Percentiles rank a stretch among this genome's conserved stretches.
phyloP scores from a whole-genome alignment of 2,888 invertebrate genomes.

The Mythimna impura region DNA sequence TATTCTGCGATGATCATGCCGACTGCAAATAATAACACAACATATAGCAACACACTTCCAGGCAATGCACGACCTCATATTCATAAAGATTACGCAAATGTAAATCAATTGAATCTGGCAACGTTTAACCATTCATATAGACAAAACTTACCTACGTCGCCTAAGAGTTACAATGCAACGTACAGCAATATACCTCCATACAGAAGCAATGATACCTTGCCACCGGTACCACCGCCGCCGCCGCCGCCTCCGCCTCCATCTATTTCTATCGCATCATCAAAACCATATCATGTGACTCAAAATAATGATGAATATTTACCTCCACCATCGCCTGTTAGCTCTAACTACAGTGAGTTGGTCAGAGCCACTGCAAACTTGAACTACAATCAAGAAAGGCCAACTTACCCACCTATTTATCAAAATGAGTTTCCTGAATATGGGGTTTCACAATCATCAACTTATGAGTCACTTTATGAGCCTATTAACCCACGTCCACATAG shows the following conservation, averaged over 20 bases:
- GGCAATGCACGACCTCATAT: slow-evolving; percentile 64
- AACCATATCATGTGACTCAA: slow-evolving; percentile 77
- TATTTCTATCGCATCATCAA: slow-evolving; percentile 63
- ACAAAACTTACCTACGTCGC: slow-evolving; percentile 68
- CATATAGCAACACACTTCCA: slow-evolving; percentile 74
- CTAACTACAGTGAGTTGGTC: slow-evolving; percentile 96
- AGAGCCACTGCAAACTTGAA: slow-evolving; percentile 93
- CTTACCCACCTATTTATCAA: slow-evolving; percentile 94
- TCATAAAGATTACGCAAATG: slow-evolving; percentile 82
- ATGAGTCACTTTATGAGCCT: slow-evolving; percentile 98
- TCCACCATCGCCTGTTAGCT: slow-evolving; percentile 97
- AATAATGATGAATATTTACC: slow-evolving; percentile 93
- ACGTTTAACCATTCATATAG: slow-evolving; percentile 69
- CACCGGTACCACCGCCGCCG: slow-evolving; percentile 88
- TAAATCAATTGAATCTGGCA: slow-evolving; percentile 73
- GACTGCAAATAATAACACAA: slow-evolving; percentile 83
- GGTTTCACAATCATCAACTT: slow-evolving; percentile 90
- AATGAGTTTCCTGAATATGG: slow-evolving; percentile 85
- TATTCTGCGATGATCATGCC: slow-evolving; percentile 91
- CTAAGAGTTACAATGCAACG: slow-evolving; percentile 82
- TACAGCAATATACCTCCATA: slow-evolving; percentile 91
- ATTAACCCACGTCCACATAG: slow-evolving; percentile 95
- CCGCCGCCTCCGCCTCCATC: slow-evolving; percentile 91
- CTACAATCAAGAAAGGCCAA: slow-evolving; percentile 88
- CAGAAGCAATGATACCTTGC: slow-evolving; percentile 84